Conservation (phyloP, 2,113 vertebrate species). For the Sebastes schlegelii region DNA sequence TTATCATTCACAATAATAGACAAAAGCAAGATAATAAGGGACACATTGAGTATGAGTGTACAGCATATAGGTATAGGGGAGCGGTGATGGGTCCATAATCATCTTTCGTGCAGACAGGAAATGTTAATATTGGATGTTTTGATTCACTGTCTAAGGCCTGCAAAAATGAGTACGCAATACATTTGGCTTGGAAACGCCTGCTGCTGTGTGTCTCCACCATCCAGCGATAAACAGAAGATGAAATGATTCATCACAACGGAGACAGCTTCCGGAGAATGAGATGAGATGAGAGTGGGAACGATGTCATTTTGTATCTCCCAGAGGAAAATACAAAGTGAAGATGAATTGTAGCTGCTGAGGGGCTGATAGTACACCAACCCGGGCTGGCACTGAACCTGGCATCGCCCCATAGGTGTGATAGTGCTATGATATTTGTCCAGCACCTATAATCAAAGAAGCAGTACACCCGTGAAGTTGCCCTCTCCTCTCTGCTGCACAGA, state of each 20-base stretch:
- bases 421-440: slow-evolving; percentile 23
- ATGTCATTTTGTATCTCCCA: slow-evolving; percentile 73
- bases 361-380: slow-evolving; percentile 18
- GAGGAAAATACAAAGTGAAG: slow-evolving; percentile 67
- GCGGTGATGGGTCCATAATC: slow-evolving; percentile 36
- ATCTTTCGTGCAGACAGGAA: slow-evolving; percentile 58
- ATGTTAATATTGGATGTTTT: slow-evolving; percentile 58
- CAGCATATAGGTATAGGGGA: slow-evolving; percentile 1
- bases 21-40: slow-evolving; percentile 1
- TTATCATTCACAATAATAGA: slow-evolving; percentile 4
- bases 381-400: slow-evolving; percentile 17
- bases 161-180: slow-evolving; percentile 52
- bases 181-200: slow-evolving; percentile 60
- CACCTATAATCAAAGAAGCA: slow-evolving; percentile 51
- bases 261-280: slow-evolving; percentile 72
- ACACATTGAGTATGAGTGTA: slow-evolving; percentile 10
- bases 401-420: slow-evolving; percentile 39
- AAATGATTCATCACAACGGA: slow-evolving; percentile 78
- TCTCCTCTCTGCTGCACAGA: slow-evolving; percentile 21
- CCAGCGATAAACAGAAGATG: slow-evolving; percentile 63
- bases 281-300: slow-evolving; percentile 70
- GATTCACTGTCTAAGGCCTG: slow-evolving; percentile 54
- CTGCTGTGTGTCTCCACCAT: slow-evolving; percentile 54
- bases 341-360: slow-evolving; percentile 60
- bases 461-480: slow-evolving; percentile 5